Base-by-base conservation (phyloP, 2,888 invertebrate species). In the Drosophila niveifrons region DNA sequence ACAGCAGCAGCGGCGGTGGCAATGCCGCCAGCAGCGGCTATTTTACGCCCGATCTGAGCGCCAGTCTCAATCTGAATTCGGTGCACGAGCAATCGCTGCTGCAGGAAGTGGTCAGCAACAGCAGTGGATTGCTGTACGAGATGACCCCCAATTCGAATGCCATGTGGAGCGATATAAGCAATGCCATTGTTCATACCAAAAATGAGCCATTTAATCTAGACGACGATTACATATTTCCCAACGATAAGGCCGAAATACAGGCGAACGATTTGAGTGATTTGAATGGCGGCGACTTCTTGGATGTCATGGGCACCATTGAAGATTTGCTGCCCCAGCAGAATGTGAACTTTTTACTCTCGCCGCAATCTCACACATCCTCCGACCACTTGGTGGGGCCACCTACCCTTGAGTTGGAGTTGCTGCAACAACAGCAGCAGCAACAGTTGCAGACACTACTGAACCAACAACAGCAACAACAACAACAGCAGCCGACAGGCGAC, bases 161-260 rank as follows among this genome's bases (percentile, higher is more conserved):
- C 58, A 92, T 93, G 92, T 93, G 93, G 93, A 92, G 91, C 65
- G 92, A 92, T 62, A 91, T 93, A 41, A 90, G 91, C 72, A 91
- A 89, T 78, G 91, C 92, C 72, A 92, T 93, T 76, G 93, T 93
- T 4, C 89, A 93, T 46, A 91, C 92, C 58, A 92, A 93, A 85
- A 80, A 91, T 53, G 95, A 95, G 82, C 93, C 95, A 10, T 95
- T 96, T 84, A 95, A 95, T 91, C 95, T 96, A 95, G 97, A 97
- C 88, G 97, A 97, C 88, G 97, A 97, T 90, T 97, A 97, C 90
- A 97, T 97, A 85, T 97, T 97, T 91, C 95, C 97, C 94, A 96
- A 97, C 59, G 97, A 97, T 91, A 96, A 97, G 92, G 95, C 96
- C 41, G 97, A 97, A 93, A 96, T 97, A 82, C 95, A 96, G 92